Conservation (phyloP, 2,888 invertebrate genomes). For the Sceliomorpha sp. region DNA sequence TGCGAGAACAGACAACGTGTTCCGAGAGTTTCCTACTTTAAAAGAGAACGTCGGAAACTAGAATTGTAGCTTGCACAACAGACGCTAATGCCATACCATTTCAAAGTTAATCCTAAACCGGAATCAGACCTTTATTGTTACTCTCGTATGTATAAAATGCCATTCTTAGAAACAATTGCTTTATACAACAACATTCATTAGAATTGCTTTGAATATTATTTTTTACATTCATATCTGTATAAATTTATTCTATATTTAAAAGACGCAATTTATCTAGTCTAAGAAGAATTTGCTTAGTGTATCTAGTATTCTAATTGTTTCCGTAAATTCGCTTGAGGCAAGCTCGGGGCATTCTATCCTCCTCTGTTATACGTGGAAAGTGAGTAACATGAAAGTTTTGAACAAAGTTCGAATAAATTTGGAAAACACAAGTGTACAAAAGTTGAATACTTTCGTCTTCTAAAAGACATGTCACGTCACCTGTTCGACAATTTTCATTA, state of each 20-base stretch:
- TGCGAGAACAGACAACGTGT: slow-evolving; percentile 62
- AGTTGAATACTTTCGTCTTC: slow-evolving; percentile 15
- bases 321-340: slow-evolving; percentile 10
- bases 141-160: slow-evolving; percentile 31
- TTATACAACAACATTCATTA: slow-evolving; percentile 32
- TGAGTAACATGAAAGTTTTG: slow-evolving; percentile 21
- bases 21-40: slow-evolving; percentile 75
- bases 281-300: neutral
- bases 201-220: neutral
- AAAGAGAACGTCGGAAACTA: slow-evolving; percentile 68
- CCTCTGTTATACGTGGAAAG: slow-evolving; percentile 7
- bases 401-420: slow-evolving; percentile 31
- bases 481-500: slow-evolving; percentile 8
- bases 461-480: slow-evolving; percentile 3
- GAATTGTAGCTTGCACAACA: slow-evolving; percentile 60
- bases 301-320: slow-evolving; percentile 13
- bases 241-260: no score
- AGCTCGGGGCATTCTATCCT: slow-evolving; percentile 5
- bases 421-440: slow-evolving; percentile 9
- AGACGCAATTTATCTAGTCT: no score
- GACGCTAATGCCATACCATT: slow-evolving; percentile 63
- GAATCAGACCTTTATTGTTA: slow-evolving; percentile 57
- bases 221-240: no score
- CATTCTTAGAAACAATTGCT: slow-evolving; percentile 19
- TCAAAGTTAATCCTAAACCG: slow-evolving; percentile 63